These are phyloP conservation scores for Cynocephalus volans DNA, from an alignment of 2,113 vertebrate species.

Conservation along the genomic window DNA sequence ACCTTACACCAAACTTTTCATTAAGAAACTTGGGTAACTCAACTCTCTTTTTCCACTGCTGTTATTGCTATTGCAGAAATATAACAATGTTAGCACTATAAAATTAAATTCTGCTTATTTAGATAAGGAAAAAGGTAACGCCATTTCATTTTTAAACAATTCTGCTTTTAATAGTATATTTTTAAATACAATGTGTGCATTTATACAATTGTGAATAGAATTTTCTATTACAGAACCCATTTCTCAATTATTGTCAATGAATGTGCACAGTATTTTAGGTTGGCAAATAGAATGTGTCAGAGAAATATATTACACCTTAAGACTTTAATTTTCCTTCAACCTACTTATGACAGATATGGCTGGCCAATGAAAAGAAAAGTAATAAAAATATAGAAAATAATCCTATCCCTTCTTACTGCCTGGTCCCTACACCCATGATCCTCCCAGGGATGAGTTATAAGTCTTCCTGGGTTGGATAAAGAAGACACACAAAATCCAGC, in stretches of 20 bases:
- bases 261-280: constrained; percentile 70
- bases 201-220: constrained; percentile 65
- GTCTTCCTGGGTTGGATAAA: constrained; percentile 49
- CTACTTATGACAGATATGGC: constrained; percentile 58
- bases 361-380: constrained; percentile 60
- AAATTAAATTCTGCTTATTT: constrained; percentile 78
- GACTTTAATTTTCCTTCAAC: constrained; percentile 69
- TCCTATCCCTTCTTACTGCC: not conserved
- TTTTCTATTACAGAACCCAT: constrained; percentile 67
- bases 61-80: constrained; percentile 55
- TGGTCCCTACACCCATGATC: not conserved
- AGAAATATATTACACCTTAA: constrained; percentile 64
- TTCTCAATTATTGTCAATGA: constrained; percentile 68
- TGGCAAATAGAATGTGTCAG: constrained; percentile 61
- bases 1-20: constrained; percentile 41
- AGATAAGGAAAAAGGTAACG: constrained; percentile 64
- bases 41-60: constrained; percentile 44
- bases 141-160: constrained; percentile 76
- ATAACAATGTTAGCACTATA: constrained; percentile 43
- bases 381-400: constrained; percentile 59
- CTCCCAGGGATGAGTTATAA: constrained; percentile 40
- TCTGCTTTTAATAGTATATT: constrained; percentile 65
- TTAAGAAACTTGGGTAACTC: constrained; percentile 53
- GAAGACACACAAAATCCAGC: constrained; percentile 62
- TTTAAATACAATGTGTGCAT: constrained; percentile 63